Conservation (phyloP, 37 sponge, comb jelly and placozoan species). For the Axinella damicornis region DNA sequence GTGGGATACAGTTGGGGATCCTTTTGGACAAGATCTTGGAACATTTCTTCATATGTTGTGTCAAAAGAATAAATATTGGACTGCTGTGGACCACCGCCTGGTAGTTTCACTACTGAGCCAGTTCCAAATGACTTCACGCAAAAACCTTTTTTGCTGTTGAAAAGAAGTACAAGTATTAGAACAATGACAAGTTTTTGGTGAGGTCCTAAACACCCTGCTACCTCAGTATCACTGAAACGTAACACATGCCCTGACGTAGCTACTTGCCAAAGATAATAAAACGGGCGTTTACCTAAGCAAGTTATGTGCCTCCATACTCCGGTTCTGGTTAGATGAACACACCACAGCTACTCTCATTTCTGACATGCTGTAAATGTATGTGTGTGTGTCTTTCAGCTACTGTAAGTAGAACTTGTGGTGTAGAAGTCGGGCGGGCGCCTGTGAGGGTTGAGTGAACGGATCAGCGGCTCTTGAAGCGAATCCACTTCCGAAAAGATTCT, state of each 20-base stretch:
- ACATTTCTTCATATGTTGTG: conserved; percentile 93
- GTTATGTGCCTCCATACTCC: conserved; percentile 98
- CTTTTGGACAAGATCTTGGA: conserved; percentile 79
- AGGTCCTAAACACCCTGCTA: too few relatives aligned
- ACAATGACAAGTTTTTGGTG: background rate
- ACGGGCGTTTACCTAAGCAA: conserved; percentile 90
- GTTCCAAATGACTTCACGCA: conserved; percentile 94
- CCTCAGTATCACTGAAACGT: too few relatives aligned
- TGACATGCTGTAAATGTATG: background rate
- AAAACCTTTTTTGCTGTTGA: conserved; percentile 91
- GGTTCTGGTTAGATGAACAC: conserved; percentile 98
- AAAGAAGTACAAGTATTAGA: too few relatives aligned
- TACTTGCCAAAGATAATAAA: too few relatives aligned
- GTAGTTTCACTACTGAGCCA: conserved; percentile 90
- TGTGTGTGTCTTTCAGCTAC: background rate
- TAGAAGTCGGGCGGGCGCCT: background rate
- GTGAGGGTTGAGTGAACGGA: background rate
- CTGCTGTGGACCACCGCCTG: conserved; percentile 79
- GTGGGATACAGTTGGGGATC: conserved; percentile 86
- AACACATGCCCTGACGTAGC: too few relatives aligned
- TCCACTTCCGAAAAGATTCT: background rate
- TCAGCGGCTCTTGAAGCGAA: too few relatives aligned
- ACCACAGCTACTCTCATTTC: conserved; percentile 89
- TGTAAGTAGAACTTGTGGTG: background rate
- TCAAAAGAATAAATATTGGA: conserved; percentile 92